Evolutionary conservation across 1,140 invertebrate genomes (phyloP).

Genomic region (Neelides sp.): DNA sequence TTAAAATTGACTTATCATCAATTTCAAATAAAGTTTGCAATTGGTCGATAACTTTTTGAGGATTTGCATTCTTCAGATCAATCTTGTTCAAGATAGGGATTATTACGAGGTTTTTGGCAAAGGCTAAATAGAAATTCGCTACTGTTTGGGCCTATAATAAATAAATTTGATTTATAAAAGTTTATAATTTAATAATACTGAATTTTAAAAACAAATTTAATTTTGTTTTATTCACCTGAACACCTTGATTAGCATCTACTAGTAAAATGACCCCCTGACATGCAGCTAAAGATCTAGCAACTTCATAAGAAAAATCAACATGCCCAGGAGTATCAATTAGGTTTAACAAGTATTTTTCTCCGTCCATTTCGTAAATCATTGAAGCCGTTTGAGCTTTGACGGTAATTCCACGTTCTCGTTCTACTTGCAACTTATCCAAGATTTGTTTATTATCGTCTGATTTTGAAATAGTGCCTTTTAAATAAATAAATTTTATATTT

Average conservation of each 20-base stretch:
- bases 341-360: slow-evolving; percentile 69
- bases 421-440: slow-evolving; percentile 74
- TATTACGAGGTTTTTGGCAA: slow-evolving; percentile 63
- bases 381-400: slow-evolving; percentile 96
- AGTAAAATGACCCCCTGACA: slow-evolving; percentile 90
- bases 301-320: slow-evolving; percentile 96
- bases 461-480: slow-evolving; percentile 54
- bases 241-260: slow-evolving; percentile 85
- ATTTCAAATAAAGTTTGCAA: slow-evolving; percentile 76
- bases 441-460: slow-evolving; percentile 60
- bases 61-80: slow-evolving; percentile 80
- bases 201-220: neutral
- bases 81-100: slow-evolving; percentile 96
- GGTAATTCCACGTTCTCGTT: slow-evolving; percentile 90
- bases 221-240: slow-evolving; percentile 43
- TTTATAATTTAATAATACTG: neutral
- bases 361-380: slow-evolving; percentile 55
- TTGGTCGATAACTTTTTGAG: slow-evolving; percentile 63
- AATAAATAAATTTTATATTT: neutral
- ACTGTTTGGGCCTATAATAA: slow-evolving; percentile 91
- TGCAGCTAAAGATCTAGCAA: slow-evolving; percentile 70
- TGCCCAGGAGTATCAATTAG: slow-evolving; percentile 97
- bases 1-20: slow-evolving; percentile 50
- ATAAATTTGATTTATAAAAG: slow-evolving; percentile 1
- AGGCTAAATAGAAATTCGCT: slow-evolving; percentile 88